Evolutionary conservation across 2,113 vertebrate species (phyloP).

Genomic region (Pogonocichla stellata): DNA sequence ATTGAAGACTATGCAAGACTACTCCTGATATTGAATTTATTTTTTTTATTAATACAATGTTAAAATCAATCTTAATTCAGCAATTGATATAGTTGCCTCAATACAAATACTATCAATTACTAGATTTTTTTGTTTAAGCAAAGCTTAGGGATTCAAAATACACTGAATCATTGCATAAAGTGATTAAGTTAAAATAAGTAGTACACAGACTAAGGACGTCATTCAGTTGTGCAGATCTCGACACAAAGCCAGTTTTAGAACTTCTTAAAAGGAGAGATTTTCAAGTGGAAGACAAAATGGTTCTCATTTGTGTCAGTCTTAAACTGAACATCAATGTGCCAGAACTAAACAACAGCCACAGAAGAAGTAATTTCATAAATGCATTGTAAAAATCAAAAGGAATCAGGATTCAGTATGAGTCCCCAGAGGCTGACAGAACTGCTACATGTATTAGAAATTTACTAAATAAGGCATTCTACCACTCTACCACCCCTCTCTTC

Average conservation of each 20-base stretch:
- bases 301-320: background rate
- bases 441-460: background rate
- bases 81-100: background rate
- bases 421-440: background rate
- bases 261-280: background rate
- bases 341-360: background rate
- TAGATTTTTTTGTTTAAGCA: background rate
- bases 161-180: background rate
- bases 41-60: background rate
- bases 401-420: background rate
- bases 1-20: background rate
- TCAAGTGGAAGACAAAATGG: background rate
- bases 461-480: background rate
- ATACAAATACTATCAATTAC: background rate
- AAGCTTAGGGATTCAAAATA: background rate
- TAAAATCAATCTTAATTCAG: background rate
- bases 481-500: background rate
- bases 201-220: background rate
- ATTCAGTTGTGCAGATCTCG: background rate
- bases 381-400: background rate
- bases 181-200: background rate
- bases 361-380: background rate
- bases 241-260: background rate
- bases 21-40: background rate
- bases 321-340: background rate